phyloP scores from a whole-genome alignment of 2,113 vertebrate genomes.

The Neofelis nebulosa region DNA sequence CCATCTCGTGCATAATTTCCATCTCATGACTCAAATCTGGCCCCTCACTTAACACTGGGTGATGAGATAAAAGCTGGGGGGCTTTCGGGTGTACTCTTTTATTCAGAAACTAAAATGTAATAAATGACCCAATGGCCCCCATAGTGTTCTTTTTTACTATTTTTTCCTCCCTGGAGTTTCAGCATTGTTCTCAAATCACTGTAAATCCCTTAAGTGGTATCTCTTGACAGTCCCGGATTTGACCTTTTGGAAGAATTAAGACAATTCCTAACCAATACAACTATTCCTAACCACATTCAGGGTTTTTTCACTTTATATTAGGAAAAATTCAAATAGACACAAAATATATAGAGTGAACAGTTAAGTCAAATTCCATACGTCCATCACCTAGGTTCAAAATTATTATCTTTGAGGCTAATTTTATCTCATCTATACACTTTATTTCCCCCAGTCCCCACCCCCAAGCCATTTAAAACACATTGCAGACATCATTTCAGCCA shows the following conservation, averaged over 20 bases:
- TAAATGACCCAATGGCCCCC: background rate
- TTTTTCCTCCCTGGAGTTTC: background rate
- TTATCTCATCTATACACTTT: background rate
- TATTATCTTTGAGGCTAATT: background rate
- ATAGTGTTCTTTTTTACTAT: background rate
- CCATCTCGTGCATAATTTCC: background rate
- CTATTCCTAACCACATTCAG: background rate
- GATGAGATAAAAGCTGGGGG: background rate
- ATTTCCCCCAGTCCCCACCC: background rate
- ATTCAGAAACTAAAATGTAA: background rate
- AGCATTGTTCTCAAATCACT: background rate
- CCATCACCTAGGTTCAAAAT: background rate
- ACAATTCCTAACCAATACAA: background rate
- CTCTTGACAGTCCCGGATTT: background rate
- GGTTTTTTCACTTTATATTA: background rate
- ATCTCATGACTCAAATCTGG: background rate
- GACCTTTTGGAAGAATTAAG: constrained; percentile 3
- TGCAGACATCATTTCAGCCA: background rate
- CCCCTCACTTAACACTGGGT: background rate
- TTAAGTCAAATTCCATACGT: background rate
- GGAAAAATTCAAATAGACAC: background rate
- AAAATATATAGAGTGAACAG: background rate
- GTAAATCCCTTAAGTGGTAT: background rate
- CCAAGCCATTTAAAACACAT: background rate
- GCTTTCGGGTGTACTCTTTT: background rate